These are phyloP conservation scores for Aix galericulata DNA, from an alignment of 2,113 vertebrate species.

Conservation along the genomic window DNA sequence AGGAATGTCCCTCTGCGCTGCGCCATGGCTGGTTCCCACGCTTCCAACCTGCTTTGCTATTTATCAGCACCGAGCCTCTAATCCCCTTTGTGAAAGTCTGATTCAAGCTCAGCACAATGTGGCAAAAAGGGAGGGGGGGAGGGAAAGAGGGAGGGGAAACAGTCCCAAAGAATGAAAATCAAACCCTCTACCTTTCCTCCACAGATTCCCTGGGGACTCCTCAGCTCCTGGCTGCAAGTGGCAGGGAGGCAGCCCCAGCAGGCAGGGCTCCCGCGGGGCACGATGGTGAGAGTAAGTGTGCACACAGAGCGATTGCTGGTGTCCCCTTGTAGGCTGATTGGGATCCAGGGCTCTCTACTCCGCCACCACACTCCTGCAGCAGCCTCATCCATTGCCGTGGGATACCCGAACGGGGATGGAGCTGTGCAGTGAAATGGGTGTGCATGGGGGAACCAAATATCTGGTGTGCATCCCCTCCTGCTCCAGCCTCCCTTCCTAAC, in stretches of 20 bases:
- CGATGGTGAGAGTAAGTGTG: neutral
- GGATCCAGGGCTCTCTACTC: rapidly evolving
- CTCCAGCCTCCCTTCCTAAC: neutral
- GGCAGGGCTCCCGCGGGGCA: neutral
- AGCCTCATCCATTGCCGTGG: neutral
- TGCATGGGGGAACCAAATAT: neutral
- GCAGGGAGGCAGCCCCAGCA: too few relatives aligned
- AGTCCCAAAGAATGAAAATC: constrained; percentile 12
- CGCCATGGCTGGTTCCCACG: constrained; percentile 64
- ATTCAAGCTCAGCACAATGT: constrained; percentile 69
- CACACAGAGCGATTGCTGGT: too few relatives aligned
- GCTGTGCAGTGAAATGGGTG: rapidly evolving
- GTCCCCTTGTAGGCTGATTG: neutral
- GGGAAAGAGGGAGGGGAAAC: constrained; percentile 19
- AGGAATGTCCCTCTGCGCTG: constrained; percentile 55
- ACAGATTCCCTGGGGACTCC: neutral
- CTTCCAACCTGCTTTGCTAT: constrained; percentile 66
- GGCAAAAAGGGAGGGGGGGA: neutral
- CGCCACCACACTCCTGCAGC: rapidly evolving
- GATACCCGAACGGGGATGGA: neutral
- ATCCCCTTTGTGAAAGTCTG: constrained; percentile 68
- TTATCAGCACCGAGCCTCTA: constrained; percentile 45
- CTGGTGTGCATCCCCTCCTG: rapidly evolving
- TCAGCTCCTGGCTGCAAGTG: neutral
- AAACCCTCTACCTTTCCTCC: constrained; percentile 11